phyloP scores from a whole-genome alignment of 2,797 vertebrate species.

The Microhierax caerulescens region DNA sequence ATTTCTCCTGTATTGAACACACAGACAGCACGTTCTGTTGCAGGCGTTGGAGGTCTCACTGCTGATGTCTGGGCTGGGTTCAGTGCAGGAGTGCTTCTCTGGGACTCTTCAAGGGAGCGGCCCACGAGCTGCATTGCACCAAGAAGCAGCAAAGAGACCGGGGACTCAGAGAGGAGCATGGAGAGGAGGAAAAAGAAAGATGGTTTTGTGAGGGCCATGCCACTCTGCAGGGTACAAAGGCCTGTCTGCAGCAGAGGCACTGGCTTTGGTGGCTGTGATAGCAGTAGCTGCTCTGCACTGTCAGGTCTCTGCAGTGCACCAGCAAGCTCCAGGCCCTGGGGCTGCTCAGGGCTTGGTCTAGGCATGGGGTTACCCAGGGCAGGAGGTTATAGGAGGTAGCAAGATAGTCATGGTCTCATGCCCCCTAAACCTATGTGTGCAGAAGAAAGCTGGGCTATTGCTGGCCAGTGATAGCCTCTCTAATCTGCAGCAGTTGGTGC shows the following conservation, averaged over 20 bases:
- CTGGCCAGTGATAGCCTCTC: not conserved
- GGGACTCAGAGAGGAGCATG: not conserved
- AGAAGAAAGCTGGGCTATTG: not conserved
- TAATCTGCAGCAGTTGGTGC: not conserved
- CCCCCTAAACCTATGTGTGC: not conserved
- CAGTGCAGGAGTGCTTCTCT: not conserved
- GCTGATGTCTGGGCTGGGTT: fast-evolving
- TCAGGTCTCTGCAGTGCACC: not conserved
- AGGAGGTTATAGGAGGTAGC: not conserved
- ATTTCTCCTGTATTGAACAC: not conserved
- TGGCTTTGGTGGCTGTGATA: not conserved
- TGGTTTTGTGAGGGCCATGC: not conserved
- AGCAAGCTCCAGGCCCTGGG: not conserved
- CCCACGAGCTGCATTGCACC: not conserved
- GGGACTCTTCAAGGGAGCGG: not conserved
- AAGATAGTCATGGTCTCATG: not conserved
- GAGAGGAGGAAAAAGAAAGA: not conserved
- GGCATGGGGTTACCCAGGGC: not conserved
- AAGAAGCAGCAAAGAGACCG: not conserved
- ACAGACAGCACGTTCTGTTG: not conserved
- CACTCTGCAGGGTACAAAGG: not conserved
- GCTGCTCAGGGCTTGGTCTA: not conserved
- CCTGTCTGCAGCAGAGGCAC: not conserved
- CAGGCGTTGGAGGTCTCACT: not conserved
- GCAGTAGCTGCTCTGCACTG: not conserved